Evolutionary conservation across 2,797 vertebrate genomes (phyloP).

Genomic region (Phalanger gymnotis): DNA sequence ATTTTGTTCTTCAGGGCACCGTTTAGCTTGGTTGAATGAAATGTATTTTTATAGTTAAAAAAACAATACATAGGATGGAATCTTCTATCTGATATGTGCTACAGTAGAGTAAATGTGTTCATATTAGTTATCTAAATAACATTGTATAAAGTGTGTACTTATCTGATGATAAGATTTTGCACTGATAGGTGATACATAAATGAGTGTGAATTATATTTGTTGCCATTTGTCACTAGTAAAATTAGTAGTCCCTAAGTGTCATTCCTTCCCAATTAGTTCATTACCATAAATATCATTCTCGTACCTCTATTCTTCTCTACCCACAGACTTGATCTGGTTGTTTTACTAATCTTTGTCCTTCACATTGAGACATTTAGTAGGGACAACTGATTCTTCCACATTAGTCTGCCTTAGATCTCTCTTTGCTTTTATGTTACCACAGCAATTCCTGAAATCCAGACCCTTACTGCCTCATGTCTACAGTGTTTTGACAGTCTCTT

Average conservation of each 20-base stretch:
- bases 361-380: background rate
- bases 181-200: background rate
- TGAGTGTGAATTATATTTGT: background rate
- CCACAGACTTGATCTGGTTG: constrained; percentile 5
- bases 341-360: background rate
- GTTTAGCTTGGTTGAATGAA: background rate
- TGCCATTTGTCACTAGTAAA: background rate
- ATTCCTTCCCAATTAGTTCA: background rate
- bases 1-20: background rate
- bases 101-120: background rate
- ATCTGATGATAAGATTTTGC: background rate
- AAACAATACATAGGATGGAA: background rate
- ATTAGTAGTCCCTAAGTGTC: background rate
- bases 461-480: background rate
- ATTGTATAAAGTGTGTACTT: background rate
- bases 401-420: background rate
- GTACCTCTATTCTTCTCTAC: background rate
- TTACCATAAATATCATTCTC: background rate
- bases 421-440: background rate
- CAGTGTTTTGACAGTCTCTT: background rate
- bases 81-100: background rate
- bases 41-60: background rate
- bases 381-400: background rate
- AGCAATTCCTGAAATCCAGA: background rate
- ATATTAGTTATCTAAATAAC: background rate